Conservation (phyloP, 2,113 vertebrate species). For the Daboia siamensis region DNA sequence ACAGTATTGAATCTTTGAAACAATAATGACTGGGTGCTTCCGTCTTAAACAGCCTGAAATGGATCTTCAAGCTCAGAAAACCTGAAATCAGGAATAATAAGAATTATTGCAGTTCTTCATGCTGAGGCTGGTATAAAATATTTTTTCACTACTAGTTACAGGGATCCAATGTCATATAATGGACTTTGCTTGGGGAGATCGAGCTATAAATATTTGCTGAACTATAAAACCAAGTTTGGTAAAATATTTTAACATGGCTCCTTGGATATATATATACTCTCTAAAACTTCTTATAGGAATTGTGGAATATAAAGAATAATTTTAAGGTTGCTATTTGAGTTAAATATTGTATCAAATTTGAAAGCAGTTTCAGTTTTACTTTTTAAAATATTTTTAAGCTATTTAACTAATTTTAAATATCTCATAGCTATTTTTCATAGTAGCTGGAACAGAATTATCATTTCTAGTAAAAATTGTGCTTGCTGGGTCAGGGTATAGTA, state of each 20-base stretch:
- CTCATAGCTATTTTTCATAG: constrained; percentile 17
- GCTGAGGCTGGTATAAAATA: background rate
- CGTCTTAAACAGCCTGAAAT: background rate
- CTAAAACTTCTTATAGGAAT: background rate
- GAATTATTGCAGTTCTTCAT: background rate
- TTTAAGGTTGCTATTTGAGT: constrained; percentile 14
- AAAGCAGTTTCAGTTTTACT: constrained; percentile 10
- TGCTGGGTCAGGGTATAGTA: background rate
- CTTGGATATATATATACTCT: background rate
- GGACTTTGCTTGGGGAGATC: background rate
- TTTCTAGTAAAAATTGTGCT: background rate
- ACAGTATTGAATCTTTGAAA: background rate
- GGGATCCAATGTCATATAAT: background rate
- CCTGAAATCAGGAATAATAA: constrained; percentile 7
- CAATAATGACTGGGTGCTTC: background rate
- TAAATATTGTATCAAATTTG: background rate
- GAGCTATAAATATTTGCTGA: background rate
- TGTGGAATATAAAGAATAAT: background rate
- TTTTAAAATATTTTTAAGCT: background rate
- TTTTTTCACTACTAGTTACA: background rate
- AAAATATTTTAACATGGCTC: background rate
- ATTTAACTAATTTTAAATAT: background rate
- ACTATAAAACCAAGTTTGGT: background rate
- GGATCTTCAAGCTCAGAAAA: background rate
- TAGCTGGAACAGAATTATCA: background rate